Conservation (phyloP, 1,140 invertebrate genomes). For the Lepidurus packardi region DNA sequence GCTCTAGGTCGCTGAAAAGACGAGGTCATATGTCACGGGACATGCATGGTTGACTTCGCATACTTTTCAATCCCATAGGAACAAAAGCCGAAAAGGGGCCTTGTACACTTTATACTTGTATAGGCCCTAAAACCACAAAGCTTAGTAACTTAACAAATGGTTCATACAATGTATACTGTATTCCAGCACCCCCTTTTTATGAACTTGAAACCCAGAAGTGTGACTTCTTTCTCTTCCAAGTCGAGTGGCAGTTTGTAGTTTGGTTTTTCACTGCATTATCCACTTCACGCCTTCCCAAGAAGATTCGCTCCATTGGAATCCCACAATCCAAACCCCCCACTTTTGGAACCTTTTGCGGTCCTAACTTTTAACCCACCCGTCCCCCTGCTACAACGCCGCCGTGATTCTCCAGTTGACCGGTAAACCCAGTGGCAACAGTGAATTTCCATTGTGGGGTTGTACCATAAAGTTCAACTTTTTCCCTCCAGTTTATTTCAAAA, state of each 20-base stretch:
- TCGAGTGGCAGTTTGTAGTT: conserved; percentile 15
- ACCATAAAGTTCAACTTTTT: background rate
- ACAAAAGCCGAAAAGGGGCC: background rate
- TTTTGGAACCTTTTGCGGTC: background rate
- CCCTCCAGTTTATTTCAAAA: background rate
- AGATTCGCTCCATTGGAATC: conserved; percentile 18
- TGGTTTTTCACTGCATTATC: background rate
- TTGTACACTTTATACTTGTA: background rate
- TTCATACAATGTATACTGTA: background rate
- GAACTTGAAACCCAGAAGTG: background rate
- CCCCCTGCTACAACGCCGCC: background rate
- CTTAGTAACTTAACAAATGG: background rate
- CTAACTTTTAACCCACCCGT: background rate
- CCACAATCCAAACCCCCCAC: background rate
- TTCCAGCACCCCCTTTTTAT: background rate
- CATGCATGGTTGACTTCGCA: conserved; percentile 4
- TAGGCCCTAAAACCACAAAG: background rate
- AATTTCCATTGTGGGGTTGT: background rate
- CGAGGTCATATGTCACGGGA: conserved; percentile 20
- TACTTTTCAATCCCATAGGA: background rate
- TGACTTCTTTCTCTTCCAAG: background rate
- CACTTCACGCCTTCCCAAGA: conserved; percentile 4
- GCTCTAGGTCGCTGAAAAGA: background rate
- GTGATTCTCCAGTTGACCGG: background rate
- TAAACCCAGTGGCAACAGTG: background rate